Percentiles rank a stretch among this genome's conserved stretches.
These are phyloP conservation scores for Sinhomidia bicolor DNA, from an alignment of 2,888 invertebrate species.

Conservation along the genomic window DNA sequence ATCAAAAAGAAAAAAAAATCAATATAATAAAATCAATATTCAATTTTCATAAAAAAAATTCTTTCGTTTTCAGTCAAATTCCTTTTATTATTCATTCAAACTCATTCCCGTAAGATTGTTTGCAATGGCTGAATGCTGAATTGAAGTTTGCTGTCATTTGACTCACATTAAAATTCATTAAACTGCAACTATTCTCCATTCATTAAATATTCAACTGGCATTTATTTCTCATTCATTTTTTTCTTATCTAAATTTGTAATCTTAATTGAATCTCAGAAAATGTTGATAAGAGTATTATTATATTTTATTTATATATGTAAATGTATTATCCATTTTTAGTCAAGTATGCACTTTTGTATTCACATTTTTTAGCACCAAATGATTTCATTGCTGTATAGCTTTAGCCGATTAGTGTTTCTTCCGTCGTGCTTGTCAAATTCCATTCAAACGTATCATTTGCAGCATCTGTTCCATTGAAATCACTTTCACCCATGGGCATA, in stretches of 20 bases:
- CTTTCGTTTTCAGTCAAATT: neutral
- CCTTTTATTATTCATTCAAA: neutral
- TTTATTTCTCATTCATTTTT: neutral
- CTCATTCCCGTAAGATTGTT: neutral
- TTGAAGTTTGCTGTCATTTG: neutral
- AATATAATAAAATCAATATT: neutral
- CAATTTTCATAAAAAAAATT: neutral
- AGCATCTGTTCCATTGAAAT: neutral
- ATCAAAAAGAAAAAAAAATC: too few relatives aligned
- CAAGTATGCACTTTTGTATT: slow-evolving; percentile 6
- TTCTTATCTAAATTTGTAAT: neutral
- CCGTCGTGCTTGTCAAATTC: neutral
- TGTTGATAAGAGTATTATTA: neutral
- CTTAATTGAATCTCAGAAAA: slow-evolving; percentile 9
- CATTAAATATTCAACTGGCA: neutral
- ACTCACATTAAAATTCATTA: slow-evolving; percentile 29
- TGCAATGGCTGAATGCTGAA: neutral
- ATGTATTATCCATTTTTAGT: neutral
- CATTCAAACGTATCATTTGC: neutral
- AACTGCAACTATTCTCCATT: neutral
- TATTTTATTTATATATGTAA: neutral
- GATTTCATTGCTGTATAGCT: neutral
- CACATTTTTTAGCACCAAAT: slow-evolving; percentile 17
- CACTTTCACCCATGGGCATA: neutral
- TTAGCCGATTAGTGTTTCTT: neutral